Percentiles rank a stretch among this genome's conserved stretches.
Evolutionary conservation across 2,888 invertebrate species (phyloP).

Genomic region (Alviniconcha strummeri): DNA sequence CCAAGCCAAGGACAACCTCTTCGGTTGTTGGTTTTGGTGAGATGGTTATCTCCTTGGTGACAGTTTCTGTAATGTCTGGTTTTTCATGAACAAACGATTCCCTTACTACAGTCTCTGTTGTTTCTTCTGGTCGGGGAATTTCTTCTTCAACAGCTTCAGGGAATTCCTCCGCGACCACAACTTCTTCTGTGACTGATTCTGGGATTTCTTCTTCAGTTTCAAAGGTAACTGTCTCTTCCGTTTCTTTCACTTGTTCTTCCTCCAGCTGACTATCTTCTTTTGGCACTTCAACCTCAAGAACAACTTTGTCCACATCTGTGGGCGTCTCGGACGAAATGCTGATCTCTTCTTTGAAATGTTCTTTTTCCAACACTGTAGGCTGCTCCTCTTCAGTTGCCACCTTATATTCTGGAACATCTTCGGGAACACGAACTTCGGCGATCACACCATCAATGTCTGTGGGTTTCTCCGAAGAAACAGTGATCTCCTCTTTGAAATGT

Average conservation of each 20-base stretch:
- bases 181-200: neutral
- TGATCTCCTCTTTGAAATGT: too few species aligned
- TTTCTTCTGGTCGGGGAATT: neutral
- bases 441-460: too few species aligned
- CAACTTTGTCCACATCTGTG: too few species aligned
- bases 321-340: too few species aligned
- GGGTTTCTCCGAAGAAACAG: too few species aligned
- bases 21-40: too few species aligned
- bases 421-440: too few species aligned
- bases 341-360: constrained; percentile 27
- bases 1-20: too few species aligned
- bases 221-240: neutral
- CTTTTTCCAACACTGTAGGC: too few species aligned
- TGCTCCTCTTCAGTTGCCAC: constrained; percentile 8
- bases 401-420: constrained; percentile 9
- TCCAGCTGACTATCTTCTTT: constrained; percentile 29
- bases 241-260: constrained; percentile 26
- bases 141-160: neutral
- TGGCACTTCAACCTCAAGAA: too few species aligned
- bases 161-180: neutral
- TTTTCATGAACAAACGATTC: neutral
- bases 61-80: too few species aligned
- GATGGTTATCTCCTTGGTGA: too few species aligned
- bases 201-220: neutral
- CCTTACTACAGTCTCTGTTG: neutral